These are phyloP conservation scores for Sebastes jordani DNA, from an alignment of 2,797 vertebrate genomes.

Conservation along the genomic window DNA sequence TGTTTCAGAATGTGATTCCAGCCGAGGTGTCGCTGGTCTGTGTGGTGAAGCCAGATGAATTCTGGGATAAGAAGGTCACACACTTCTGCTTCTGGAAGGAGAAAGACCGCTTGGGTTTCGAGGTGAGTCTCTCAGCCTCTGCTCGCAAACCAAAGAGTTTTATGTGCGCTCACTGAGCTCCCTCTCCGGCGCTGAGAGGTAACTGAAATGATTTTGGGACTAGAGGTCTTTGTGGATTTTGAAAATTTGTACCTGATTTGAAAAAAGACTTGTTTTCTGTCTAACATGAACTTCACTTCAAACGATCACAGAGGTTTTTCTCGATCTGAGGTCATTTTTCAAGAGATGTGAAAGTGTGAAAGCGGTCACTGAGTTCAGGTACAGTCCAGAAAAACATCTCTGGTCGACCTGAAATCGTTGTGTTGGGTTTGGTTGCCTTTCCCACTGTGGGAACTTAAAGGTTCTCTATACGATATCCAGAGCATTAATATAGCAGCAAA, in stretches of 20 bases:
- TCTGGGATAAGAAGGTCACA: conserved; percentile 99
- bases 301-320: not conserved
- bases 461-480: no score
- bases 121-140: conserved; percentile 80
- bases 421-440: not conserved
- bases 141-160: not conserved
- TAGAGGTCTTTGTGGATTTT: not conserved
- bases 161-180: not conserved
- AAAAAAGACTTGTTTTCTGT: not conserved
- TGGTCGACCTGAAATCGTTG: not conserved
- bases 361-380: not conserved
- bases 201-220: not conserved
- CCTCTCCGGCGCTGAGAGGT: not conserved
- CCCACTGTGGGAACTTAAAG: not conserved
- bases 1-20: conserved; percentile 94
- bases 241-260: not conserved
- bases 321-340: not conserved
- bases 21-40: conserved; percentile 98
- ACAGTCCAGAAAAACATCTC: not conserved
- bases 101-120: conserved; percentile 97
- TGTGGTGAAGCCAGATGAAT: conserved; percentile 99
- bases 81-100: conserved; percentile 99
- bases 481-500: no score
- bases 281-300: not conserved
- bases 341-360: not conserved